Conservation (phyloP, 2,113 vertebrate genomes). For the Cyanistes caeruleus region DNA sequence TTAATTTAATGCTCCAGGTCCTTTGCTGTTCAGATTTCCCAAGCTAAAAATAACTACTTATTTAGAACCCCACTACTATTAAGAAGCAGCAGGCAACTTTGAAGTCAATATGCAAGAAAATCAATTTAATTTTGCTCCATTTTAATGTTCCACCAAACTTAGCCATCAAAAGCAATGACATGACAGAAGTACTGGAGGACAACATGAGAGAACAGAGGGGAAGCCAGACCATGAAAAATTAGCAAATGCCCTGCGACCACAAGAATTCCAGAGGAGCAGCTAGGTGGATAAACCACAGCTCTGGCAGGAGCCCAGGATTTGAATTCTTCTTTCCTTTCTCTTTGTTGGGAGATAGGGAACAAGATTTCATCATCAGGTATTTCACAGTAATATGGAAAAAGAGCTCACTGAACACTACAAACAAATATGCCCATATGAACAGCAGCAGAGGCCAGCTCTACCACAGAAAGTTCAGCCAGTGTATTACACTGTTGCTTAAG, state of each 20-base stretch:
- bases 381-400: background rate
- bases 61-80: background rate
- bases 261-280: background rate
- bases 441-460: background rate
- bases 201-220: background rate
- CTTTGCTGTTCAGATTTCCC: background rate
- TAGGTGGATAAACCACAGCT: background rate
- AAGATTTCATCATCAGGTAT: background rate
- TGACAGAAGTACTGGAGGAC: background rate
- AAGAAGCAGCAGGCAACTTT: background rate
- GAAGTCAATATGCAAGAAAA: background rate
- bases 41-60: background rate
- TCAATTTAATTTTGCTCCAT: background rate
- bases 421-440: background rate
- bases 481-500: background rate
- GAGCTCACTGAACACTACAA: background rate
- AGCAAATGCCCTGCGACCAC: accelerated
- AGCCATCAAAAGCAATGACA: background rate
- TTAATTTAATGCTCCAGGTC: background rate
- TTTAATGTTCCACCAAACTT: background rate
- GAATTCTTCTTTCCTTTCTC: background rate
- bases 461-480: background rate
- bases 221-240: accelerated
- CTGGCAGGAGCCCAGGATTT: background rate
- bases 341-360: background rate